These are phyloP conservation scores for Spea hammondii DNA, from an alignment of 2,797 vertebrate species.

Conservation along the genomic window DNA sequence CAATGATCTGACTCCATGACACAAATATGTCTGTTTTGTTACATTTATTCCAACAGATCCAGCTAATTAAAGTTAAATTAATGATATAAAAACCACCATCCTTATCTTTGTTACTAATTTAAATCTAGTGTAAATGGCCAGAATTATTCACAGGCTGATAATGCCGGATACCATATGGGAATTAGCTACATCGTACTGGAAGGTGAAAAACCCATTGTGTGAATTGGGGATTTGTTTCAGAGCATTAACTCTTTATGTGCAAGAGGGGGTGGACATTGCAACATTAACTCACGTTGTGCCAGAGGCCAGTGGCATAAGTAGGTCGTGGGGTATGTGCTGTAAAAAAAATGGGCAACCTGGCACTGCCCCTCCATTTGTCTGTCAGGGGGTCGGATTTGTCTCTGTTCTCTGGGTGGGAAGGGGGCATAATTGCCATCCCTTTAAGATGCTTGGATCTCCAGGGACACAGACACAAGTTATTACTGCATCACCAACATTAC, in stretches of 20 bases:
- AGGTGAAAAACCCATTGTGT: constrained; percentile 56
- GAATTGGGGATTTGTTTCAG: constrained; percentile 34
- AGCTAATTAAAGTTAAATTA: constrained; percentile 88
- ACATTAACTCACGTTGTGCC: too few relatives aligned
- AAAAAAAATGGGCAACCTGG: background rate
- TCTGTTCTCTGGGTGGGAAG: too few relatives aligned
- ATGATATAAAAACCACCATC: constrained; percentile 75
- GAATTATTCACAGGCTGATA: constrained; percentile 80
- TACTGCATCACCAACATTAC: too few relatives aligned
- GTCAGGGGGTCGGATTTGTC: too few relatives aligned
- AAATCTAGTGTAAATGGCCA: constrained; percentile 75
- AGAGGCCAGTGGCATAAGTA: constrained; percentile 32
- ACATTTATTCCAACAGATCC: constrained; percentile 81
- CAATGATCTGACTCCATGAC: constrained; percentile 80
- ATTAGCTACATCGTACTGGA: constrained; percentile 27
- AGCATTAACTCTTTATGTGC: background rate
- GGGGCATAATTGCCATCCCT: too few relatives aligned
- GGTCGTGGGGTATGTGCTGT: constrained; percentile 32
- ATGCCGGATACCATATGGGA: constrained; percentile 69
- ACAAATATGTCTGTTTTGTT: constrained; percentile 82
- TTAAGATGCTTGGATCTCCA: too few relatives aligned
- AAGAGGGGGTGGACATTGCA: background rate
- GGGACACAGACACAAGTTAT: too few relatives aligned
- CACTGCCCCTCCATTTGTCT: too few relatives aligned
- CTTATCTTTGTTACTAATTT: constrained; percentile 78